A percentile compares a stretch with the other conserved stretches of the same genome.
Conservation (phyloP, 2,888 invertebrate species). For the Caenorhabditis sp. region DNA sequence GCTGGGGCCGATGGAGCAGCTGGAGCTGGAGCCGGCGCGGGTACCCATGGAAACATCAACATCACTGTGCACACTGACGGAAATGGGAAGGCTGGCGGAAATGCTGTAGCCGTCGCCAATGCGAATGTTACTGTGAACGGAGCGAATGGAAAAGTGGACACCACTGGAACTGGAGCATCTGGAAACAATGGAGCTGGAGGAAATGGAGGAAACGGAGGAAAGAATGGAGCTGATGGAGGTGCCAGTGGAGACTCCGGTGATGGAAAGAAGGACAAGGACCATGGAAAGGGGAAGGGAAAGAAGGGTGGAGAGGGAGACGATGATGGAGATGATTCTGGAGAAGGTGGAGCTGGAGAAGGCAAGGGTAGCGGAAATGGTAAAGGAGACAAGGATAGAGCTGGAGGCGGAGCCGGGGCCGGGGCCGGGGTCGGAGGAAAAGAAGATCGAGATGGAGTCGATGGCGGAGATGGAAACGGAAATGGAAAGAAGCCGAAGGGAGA, state of each 20-base stretch:
- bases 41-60: conserved; percentile 65
- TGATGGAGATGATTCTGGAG: conserved; percentile 1
- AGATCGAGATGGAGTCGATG: conserved; percentile 16
- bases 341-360: not conserved
- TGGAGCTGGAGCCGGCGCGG: conserved; percentile 48
- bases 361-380: not conserved
- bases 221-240: not conserved
- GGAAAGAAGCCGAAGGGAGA: conserved; percentile 14
- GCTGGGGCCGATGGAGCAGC: conserved; percentile 16
- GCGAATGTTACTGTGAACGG: conserved; percentile 46
- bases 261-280: conserved; percentile 9
- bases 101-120: conserved; percentile 51
- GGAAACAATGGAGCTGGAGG: not conserved
- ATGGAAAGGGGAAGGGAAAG: conserved; percentile 16
- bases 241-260: conserved; percentile 21
- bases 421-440: conserved; percentile 35
- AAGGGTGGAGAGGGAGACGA: conserved; percentile 1
- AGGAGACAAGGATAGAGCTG: conserved; percentile 1
- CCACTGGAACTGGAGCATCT: conserved; percentile 28
- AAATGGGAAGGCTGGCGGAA: conserved; percentile 38
- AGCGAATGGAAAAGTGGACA: not conserved
- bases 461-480: conserved; percentile 47
- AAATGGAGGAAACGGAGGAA: conserved; percentile 11
- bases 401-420: conserved; percentile 4
- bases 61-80: conserved; percentile 67